Percentiles rank a stretch among this genome's conserved stretches.
phyloP scores from a whole-genome alignment of 2,797 vertebrate genomes.

The Carapus acus region DNA sequence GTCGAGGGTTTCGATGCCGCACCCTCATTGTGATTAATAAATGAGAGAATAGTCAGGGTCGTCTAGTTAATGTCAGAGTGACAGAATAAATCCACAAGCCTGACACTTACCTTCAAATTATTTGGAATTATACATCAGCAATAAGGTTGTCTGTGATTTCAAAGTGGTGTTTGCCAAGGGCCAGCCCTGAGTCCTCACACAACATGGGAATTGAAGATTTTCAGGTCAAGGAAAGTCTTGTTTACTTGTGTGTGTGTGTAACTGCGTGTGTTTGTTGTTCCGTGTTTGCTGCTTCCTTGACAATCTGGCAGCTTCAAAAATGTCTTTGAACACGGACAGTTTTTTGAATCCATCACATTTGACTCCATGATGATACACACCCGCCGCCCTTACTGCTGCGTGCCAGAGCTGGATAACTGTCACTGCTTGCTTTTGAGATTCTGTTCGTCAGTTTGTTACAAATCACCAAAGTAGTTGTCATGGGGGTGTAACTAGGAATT shows the following conservation, averaged over 20 bases:
- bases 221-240: background rate
- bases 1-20: no score
- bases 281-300: conserved; percentile 3
- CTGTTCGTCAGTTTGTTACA: conserved; percentile 17
- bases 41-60: no score
- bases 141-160: no score
- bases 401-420: background rate
- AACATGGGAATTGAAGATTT: conserved; percentile 13
- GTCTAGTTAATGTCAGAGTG: no score
- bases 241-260: conserved; percentile 16
- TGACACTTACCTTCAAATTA: no score
- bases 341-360: conserved; percentile 32
- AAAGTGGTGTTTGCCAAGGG: no score
- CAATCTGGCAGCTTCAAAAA: conserved; percentile 25
- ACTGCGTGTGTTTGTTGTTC: conserved; percentile 1
- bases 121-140: no score
- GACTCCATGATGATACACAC: conserved; percentile 26
- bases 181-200: no score
- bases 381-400: conserved; percentile 8
- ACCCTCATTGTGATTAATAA: no score
- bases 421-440: conserved; percentile 16
- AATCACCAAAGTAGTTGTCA: conserved; percentile 9
- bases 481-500: conserved; percentile 14
- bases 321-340: conserved; percentile 29
- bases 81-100: no score